Percentiles rank a stretch among this genome's conserved stretches.
Conservation (phyloP, 1,140 invertebrate species). For the Sycobia sp. region DNA sequence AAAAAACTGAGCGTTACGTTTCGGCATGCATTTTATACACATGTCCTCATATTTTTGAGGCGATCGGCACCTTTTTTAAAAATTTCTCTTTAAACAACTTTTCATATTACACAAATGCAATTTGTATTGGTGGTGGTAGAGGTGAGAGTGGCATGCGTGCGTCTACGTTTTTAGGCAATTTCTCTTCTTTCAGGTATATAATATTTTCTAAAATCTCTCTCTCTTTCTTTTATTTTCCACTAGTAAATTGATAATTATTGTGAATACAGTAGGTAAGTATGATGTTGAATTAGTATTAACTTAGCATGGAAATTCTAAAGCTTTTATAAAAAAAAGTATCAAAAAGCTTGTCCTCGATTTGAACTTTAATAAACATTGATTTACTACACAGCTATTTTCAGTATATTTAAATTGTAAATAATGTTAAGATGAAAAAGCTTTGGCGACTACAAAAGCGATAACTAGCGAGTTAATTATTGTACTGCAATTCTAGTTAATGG, state of each 20-base stretch:
- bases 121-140: slow-evolving; percentile 50
- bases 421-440: no score
- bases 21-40: slow-evolving; percentile 16
- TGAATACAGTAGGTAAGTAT: slow-evolving; percentile 46
- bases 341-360: slow-evolving; percentile 45
- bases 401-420: slow-evolving; percentile 1
- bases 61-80: slow-evolving; percentile 10
- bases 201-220: slow-evolving; percentile 7
- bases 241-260: slow-evolving; percentile 31
- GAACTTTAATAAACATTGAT: slow-evolving; percentile 25
- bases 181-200: slow-evolving; percentile 22
- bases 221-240: slow-evolving; percentile 29
- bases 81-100: no score
- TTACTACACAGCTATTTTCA: slow-evolving; percentile 4
- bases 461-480: slow-evolving; percentile 5
- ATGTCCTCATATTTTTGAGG: slow-evolving; percentile 23
- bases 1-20: no score
- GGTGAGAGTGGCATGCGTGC: slow-evolving; percentile 52
- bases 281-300: slow-evolving; percentile 36
- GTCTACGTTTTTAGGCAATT: slow-evolving; percentile 36
- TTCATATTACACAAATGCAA: slow-evolving; percentile 7
- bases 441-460: background rate
- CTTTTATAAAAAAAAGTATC: slow-evolving; percentile 39
- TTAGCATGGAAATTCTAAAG: slow-evolving; percentile 45
- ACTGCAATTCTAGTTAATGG: background rate